phyloP scores from a whole-genome alignment of 35 echinoderm and acorn worm genomes.

The Stichopus chloronotus region DNA sequence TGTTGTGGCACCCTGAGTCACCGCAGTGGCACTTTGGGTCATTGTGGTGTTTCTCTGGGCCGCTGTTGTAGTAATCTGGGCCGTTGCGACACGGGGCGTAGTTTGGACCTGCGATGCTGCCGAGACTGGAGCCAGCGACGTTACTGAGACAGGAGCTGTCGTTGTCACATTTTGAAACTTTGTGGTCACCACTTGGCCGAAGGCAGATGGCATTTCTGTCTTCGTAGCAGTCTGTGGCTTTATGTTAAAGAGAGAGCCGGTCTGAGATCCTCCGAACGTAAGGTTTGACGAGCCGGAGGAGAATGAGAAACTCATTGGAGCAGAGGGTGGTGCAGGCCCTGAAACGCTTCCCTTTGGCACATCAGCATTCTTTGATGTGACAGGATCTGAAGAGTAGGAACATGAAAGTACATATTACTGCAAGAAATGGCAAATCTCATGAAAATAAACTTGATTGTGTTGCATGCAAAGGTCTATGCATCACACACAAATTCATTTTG shows the following conservation, averaged over 20 bases:
- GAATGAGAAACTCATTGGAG: neutral
- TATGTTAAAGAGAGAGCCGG: neutral
- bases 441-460: neutral
- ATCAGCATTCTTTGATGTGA: neutral
- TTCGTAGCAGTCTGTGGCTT: neutral
- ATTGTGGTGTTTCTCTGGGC: neutral
- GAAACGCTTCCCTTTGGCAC: neutral
- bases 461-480: too few species aligned
- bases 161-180: too few species aligned
- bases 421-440: neutral
- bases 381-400: neutral
- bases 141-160: too few species aligned
- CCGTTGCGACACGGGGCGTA: neutral
- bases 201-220: neutral
- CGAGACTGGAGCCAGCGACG: too few species aligned
- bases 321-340: neutral
- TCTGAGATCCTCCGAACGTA: neutral
- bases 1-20: neutral
- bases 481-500: too few species aligned
- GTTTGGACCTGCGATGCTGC: too few species aligned
- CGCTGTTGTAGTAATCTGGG: slow-evolving; percentile 6
- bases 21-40: neutral
- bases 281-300: neutral
- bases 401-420: neutral
- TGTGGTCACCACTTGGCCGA: neutral